Evolutionary conservation across 2,797 vertebrate genomes (phyloP).

Genomic region (Pantherophis vulpinus): DNA sequence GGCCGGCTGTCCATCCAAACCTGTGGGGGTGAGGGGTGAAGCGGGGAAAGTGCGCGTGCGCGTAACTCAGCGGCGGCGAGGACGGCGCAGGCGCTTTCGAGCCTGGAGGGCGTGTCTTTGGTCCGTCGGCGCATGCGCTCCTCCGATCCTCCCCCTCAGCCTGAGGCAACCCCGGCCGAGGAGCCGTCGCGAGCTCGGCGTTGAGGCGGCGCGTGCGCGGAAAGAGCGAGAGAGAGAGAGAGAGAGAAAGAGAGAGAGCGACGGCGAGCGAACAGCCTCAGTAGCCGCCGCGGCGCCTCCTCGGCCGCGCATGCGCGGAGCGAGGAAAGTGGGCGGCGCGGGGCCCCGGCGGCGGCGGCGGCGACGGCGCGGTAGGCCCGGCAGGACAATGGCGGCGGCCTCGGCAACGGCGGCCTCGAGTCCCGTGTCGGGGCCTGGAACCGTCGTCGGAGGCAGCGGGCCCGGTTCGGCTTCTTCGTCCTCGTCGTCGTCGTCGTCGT

Average conservation of each 20-base stretch:
- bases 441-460: conserved; percentile 63
- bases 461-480: conserved; percentile 35
- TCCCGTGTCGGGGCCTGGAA: conserved; percentile 29
- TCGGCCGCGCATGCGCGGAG: conserved; percentile 34
- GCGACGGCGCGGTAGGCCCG: conserved; percentile 17
- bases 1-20: no score
- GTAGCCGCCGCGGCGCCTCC: not conserved
- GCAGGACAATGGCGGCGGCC: conserved; percentile 26
- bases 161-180: no score
- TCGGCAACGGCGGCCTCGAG: conserved; percentile 47
- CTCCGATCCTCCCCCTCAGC: no score
- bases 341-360: not conserved
- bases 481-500: not conserved
- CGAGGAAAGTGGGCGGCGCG: conserved; percentile 29
- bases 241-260: not conserved
- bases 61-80: no score
- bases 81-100: not conserved
- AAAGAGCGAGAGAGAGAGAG: not conserved
- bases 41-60: not conserved
- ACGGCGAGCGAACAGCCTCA: not conserved
- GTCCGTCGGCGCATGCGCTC: not conserved
- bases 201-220: not conserved
- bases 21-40: no score
- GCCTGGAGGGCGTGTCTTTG: no score
- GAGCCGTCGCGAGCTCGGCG: no score